phyloP scores from a whole-genome alignment of 1,140 invertebrate species.

The Odontomachus brunneus region DNA sequence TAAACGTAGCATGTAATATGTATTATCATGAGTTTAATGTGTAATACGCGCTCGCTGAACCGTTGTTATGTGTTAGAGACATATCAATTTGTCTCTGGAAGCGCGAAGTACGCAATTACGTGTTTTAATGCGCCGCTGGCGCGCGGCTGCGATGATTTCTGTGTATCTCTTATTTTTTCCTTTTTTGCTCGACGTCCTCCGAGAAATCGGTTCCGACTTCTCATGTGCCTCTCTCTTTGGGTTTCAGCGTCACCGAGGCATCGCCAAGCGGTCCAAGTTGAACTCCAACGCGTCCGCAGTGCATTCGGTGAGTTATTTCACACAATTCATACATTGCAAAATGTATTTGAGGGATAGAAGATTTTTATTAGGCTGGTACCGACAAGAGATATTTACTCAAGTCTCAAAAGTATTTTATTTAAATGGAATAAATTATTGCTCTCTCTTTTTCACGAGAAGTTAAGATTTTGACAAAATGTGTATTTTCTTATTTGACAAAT shows the following conservation, averaged over 20 bases:
- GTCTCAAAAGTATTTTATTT: too few species aligned
- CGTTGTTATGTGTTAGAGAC: constrained; percentile 24
- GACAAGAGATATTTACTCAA: too few species aligned
- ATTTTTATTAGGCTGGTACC: too few species aligned
- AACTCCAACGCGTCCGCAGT: constrained; percentile 29
- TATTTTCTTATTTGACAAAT: too few species aligned
- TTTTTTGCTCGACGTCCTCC: neutral
- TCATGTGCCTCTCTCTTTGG: neutral
- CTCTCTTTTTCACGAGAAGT: too few species aligned
- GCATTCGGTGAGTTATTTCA: constrained; percentile 46
- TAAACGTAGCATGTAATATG: constrained; percentile 14
- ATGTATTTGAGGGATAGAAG: too few species aligned
- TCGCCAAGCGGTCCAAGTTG: constrained; percentile 19
- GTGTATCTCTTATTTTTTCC: neutral
- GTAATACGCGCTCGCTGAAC: neutral
- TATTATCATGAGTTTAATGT: constrained; percentile 15
- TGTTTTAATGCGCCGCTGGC: constrained; percentile 32
- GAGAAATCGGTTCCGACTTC: constrained; percentile 2
- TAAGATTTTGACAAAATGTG: too few species aligned
- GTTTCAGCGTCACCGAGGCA: constrained; percentile 30
- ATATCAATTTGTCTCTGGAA: constrained; percentile 48
- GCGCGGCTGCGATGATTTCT: constrained; percentile 20
- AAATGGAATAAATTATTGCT: too few species aligned
- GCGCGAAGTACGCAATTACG: constrained; percentile 42
- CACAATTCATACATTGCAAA: too few species aligned